These are phyloP conservation scores for Danaus plexippus DNA, from an alignment of 1,140 invertebrate genomes.

Conservation along the genomic window DNA sequence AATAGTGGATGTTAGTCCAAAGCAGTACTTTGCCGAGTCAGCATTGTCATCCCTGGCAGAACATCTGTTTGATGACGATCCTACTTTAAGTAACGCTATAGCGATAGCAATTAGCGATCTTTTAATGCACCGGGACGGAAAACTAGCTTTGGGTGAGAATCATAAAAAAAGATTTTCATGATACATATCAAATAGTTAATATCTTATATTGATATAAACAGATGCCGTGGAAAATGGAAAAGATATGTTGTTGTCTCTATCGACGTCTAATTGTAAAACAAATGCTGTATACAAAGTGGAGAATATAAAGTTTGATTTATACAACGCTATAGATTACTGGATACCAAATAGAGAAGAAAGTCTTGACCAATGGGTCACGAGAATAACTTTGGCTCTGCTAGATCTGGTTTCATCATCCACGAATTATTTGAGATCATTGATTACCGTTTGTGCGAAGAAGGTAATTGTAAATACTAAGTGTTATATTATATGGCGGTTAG, in stretches of 20 bases:
- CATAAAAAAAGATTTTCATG: constrained; percentile 7
- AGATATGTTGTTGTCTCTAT: constrained; percentile 45
- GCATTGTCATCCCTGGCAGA: constrained; percentile 39
- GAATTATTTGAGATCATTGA: constrained; percentile 25
- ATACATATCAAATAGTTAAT: constrained; percentile 2
- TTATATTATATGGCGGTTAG: no score
- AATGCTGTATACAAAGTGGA: constrained; percentile 29
- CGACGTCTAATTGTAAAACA: constrained; percentile 17
- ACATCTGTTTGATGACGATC: constrained; percentile 64
- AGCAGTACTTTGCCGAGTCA: constrained; percentile 39
- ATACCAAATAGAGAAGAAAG: constrained; percentile 21
- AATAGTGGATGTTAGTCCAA: constrained; percentile 33
- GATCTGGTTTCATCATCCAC: constrained; percentile 19
- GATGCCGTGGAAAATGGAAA: constrained; percentile 35
- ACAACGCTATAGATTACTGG: constrained; percentile 23
- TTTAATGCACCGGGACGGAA: constrained; percentile 47
- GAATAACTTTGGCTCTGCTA: constrained; percentile 27
- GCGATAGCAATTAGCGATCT: constrained; percentile 54
- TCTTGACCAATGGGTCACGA: constrained; percentile 27
- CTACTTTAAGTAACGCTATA: constrained; percentile 62
- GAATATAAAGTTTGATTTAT: constrained; percentile 19
- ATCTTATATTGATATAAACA: constrained; percentile 23
- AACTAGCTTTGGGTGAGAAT: constrained; percentile 76
- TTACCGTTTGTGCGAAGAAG: constrained; percentile 25
- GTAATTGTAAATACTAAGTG: constrained; percentile 13